Evolutionary conservation across 2,888 invertebrate species (phyloP).

Genomic region (Drosophila buzzatii): DNA sequence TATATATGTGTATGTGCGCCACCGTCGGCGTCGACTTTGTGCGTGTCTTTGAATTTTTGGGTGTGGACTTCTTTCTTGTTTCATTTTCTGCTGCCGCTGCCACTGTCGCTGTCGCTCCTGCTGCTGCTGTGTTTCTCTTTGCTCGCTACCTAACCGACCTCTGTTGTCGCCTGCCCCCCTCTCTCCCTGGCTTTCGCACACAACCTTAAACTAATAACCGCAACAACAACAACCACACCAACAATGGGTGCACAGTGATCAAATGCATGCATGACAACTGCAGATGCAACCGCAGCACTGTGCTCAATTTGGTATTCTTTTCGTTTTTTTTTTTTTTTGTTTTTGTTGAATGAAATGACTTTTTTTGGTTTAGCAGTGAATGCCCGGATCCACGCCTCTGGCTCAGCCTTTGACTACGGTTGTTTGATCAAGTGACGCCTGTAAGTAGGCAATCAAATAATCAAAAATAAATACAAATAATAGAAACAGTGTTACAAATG

Average conservation of each 20-base stretch:
- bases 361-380: background rate
- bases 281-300: slow-evolving; percentile 20
- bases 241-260: slow-evolving; percentile 15
- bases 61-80: slow-evolving; percentile 82
- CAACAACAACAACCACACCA: slow-evolving; percentile 5
- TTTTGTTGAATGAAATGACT: slow-evolving; percentile 9
- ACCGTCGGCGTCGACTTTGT: slow-evolving; percentile 55
- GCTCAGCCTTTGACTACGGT: slow-evolving; percentile 8
- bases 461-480: background rate
- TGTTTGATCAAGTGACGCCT: slow-evolving; percentile 32
- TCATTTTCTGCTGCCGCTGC: slow-evolving; percentile 49
- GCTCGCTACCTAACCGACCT: background rate
- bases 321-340: background rate
- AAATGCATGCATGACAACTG: slow-evolving; percentile 35
- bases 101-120: slow-evolving; percentile 4
- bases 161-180: background rate
- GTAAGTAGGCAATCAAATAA: slow-evolving; percentile 42
- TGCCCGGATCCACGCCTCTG: background rate
- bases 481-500: slow-evolving; percentile 14
- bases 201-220: slow-evolving; percentile 23
- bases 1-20: slow-evolving; percentile 35
- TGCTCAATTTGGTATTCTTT: background rate
- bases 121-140: slow-evolving; percentile 31
- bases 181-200: background rate
- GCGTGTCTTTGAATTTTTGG: slow-evolving; percentile 82